A percentile compares a stretch with the other conserved stretches of the same genome.
Evolutionary conservation across 2,888 invertebrate genomes (phyloP).

Genomic region (Timandra comae): DNA sequence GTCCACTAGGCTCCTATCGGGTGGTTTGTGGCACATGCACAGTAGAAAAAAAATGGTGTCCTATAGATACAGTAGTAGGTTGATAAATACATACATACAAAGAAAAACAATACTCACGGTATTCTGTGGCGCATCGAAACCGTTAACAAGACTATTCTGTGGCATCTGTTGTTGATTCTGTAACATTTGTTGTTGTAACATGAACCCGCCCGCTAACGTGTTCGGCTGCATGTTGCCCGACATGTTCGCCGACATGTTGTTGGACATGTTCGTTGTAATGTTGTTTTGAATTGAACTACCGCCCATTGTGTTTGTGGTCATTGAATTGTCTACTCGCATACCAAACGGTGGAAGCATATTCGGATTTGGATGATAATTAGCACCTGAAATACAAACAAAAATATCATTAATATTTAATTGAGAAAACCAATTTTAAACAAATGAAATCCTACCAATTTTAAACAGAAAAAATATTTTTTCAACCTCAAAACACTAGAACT

Average conservation of each 20-base stretch:
- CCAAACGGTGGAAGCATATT: conserved; percentile 72
- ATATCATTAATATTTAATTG: too few species aligned
- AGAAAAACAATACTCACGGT: conserved; percentile 38
- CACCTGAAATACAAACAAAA: conserved; percentile 64
- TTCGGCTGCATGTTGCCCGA: conserved; percentile 9
- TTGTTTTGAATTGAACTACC: conserved; percentile 20
- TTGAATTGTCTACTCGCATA: conserved; percentile 64
- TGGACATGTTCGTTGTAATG: conserved; percentile 17
- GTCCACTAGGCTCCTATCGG: too few species aligned
- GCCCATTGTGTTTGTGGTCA: conserved; percentile 31
- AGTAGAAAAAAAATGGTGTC: too few species aligned
- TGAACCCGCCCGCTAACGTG: conserved; percentile 33
- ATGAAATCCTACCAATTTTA: too few species aligned
- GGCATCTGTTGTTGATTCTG: conserved; percentile 42
- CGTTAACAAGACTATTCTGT: conserved; percentile 49
- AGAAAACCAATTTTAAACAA: too few species aligned
- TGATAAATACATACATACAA: background rate
- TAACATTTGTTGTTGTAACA: conserved; percentile 53
- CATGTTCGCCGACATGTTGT: conserved; percentile 9
- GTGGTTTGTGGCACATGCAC: too few species aligned
- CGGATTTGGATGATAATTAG: conserved; percentile 70
- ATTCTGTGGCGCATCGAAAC: conserved; percentile 54
- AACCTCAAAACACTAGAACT: too few species aligned
- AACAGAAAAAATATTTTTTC: too few species aligned
- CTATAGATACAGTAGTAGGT: too few species aligned